Conservation (phyloP, 2,888 invertebrate genomes). For the Acleris holmiana region DNA sequence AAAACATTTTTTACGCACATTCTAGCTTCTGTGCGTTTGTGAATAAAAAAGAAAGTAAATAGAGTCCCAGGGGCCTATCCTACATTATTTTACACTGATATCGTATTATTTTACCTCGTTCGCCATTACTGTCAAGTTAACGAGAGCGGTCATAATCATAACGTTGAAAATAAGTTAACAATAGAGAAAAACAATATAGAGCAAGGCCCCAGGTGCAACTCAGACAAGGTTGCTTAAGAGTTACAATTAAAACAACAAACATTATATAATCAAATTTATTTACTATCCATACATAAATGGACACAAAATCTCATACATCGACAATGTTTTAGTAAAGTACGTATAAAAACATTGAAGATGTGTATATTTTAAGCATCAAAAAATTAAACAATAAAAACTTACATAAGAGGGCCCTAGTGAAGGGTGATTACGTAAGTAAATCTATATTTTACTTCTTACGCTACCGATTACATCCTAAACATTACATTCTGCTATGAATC, state of each 20-base stretch:
- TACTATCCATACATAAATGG: slow-evolving; percentile 78
- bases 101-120: no score
- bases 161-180: no score
- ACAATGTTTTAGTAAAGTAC: slow-evolving; percentile 67
- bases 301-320: slow-evolving; percentile 71
- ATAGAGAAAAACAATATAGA: no score
- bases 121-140: no score
- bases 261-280: slow-evolving; percentile 65
- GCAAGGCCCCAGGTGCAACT: no score
- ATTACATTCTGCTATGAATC: slow-evolving; percentile 55
- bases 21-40: background rate
- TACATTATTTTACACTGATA: no score
- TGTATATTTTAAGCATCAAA: slow-evolving; percentile 62
- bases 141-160: no score
- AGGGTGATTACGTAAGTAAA: slow-evolving; percentile 66
- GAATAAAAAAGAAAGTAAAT: background rate
- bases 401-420: slow-evolving; percentile 66
- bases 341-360: slow-evolving; percentile 75
- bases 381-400: slow-evolving; percentile 76
- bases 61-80: no score
- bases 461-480: slow-evolving; percentile 64
- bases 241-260: slow-evolving; percentile 43
- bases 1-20: no score
- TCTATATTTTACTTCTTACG: slow-evolving; percentile 64
- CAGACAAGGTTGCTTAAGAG: background rate